Base-by-base conservation (phyloP, 2,797 vertebrate species). In the Myotis pilosus region DNA sequence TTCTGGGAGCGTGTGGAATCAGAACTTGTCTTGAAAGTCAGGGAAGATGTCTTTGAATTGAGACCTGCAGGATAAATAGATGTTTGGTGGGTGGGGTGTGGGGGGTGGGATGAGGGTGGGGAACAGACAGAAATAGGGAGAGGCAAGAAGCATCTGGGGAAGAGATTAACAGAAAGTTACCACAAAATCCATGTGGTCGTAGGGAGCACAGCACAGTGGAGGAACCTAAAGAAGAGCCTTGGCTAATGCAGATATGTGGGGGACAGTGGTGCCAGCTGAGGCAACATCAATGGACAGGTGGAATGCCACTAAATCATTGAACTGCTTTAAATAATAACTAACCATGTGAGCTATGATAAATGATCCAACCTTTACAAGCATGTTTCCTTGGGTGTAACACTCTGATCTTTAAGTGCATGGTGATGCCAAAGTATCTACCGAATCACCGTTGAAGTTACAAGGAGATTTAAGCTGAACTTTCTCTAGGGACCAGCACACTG, bases 391-490 rank as follows among this genome's bases (percentile, higher is more conserved):
- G 33, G n/a, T 68, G 2, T 71, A 87, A 82, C 78, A 60, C 25
- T 41, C 78, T 74, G 71, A 38, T 83, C 62, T 60, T 66, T 89
- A 76, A 66, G 62, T 7, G 8, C 30, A 30, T 28, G 15, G 47
- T 57, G 30, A 81, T 71, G 60, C 30, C 38, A 8, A 81, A 49
- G 22, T 82, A 75, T 49, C n/a, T 76, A 71, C 17, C 5, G 16
- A 94, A 5, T 44, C 66, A 80, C 44, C 19, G 12, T 81, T 71
- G 69, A 87, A 93, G 49, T 68, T 53, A 69, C 30, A 64, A 68
- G 33, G 60, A 38, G 60, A 82, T 51, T 74, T 94, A 74, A 94
- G 64, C 55, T 74, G 78, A 85, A 79, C 41, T 89, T 95, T 89
- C 33, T 85, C 30, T 82, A 47, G 89, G 75, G 30, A 78, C 25